phyloP scores from a whole-genome alignment of 2,797 vertebrate species.

The Myotis vivesi region DNA sequence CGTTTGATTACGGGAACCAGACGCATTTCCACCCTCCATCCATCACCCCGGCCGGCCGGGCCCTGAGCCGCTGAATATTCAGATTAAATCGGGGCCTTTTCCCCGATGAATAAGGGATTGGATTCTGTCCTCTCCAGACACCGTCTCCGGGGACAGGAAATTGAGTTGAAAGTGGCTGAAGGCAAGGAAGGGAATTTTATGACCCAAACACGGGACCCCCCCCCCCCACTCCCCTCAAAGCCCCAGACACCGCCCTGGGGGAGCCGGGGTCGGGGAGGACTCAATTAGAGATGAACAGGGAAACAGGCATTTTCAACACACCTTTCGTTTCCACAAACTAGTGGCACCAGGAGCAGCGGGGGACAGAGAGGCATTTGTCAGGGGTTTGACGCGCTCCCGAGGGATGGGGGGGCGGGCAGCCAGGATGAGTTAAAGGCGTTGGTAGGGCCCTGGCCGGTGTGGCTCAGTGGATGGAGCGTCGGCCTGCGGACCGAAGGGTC shows the following conservation, averaged over 20 bases:
- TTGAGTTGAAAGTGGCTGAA: constrained; percentile 86
- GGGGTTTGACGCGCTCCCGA: not conserved
- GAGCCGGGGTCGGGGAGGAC: constrained; percentile 84
- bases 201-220: constrained; percentile 86
- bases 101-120: constrained; percentile 86
- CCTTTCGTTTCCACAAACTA: constrained; percentile 83
- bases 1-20: constrained; percentile 84
- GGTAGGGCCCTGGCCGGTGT: no score
- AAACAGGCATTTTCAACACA: constrained; percentile 82
- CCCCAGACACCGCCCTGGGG: constrained; percentile 81
- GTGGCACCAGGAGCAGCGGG: constrained; percentile 64
- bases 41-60: constrained; percentile 83
- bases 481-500: no score
- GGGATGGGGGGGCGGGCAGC: rapidly evolving
- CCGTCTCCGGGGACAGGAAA: constrained; percentile 85
- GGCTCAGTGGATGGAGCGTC: no score
- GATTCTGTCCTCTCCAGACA: constrained; percentile 84
- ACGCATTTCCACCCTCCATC: constrained; percentile 85
- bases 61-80: constrained; percentile 85
- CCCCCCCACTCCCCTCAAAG: constrained; percentile 79
- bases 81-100: constrained; percentile 87
- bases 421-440: rapidly evolving
- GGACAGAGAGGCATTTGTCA: constrained; percentile 79
- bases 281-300: constrained; percentile 85
- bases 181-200: constrained; percentile 87